Base-by-base conservation (phyloP, 1,140 invertebrate genomes). In the Plodia interpunctella region DNA sequence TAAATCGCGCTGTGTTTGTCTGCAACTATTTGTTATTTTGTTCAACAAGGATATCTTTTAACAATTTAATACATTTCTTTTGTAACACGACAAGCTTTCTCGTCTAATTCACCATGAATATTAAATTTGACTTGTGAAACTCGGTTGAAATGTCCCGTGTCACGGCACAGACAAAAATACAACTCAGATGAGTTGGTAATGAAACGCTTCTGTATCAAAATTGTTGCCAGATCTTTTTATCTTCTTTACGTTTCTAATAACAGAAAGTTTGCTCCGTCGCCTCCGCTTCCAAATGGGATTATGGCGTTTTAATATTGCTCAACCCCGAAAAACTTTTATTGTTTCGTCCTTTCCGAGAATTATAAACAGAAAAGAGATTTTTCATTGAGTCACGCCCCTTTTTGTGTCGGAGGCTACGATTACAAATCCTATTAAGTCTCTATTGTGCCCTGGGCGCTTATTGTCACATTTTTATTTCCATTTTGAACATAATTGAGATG, bases 281-380 rank as follows among this genome's bases (percentile, higher is more conserved):
- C 66, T 65, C 51, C 59, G 55, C 53, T 60, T 67, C 66, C 60
- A 73, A 76, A 80, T 65, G 65, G 74, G 80, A 81, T 87, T 87
- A 84, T 80, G 60, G 61, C 71, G 71, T 82, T 83, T 87, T 81
- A 87, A 84, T 83, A 84, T 80, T 65, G 72, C 76, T 74, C 63
- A 65, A 72, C 65, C 62, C 64, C 59, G 55, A 61, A 65, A 74
- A 83, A 79, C 70, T 83, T 83, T 80, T 80, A 80, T 82, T 82
- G 75, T 80, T 75, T 77, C 68, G 69, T 59, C 71, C 64, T 74
- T 70, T 67, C 71, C 62, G 57, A 62, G 71, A 72, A 74, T 80
- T 75, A 80, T 77, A 74, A 78, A 78, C 76, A 74, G 70, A 68
- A 67, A 64, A 59, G 70, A 74, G 70, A 75, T 80, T 78, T 80